phyloP scores from a whole-genome alignment of 2,888 invertebrate genomes.

The Philhelius pedissequus region DNA sequence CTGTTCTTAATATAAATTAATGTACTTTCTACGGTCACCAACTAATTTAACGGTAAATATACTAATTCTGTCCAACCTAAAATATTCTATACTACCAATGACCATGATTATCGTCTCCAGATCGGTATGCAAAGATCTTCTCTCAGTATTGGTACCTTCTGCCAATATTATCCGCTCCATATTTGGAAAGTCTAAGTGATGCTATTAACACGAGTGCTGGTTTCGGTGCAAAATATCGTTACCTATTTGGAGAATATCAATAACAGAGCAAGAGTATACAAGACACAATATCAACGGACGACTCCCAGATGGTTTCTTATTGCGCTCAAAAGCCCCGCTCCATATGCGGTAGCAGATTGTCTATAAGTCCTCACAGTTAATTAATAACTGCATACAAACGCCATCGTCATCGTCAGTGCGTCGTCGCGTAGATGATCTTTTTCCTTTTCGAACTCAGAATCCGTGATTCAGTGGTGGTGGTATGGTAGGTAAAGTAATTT shows the following conservation, averaged over 20 bases:
- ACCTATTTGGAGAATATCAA: conserved; percentile 1
- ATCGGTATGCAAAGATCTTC: conserved; percentile 34
- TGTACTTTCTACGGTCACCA: neutral
- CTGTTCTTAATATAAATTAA: neutral
- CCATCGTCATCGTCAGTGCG: conserved; percentile 9
- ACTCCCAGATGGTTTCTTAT: conserved; percentile 58
- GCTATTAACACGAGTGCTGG: conserved; percentile 58
- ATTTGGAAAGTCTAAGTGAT: conserved; percentile 47
- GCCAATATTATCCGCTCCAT: conserved; percentile 35
- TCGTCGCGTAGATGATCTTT: neutral
- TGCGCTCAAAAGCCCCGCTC: conserved; percentile 25
- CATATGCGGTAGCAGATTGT: conserved; percentile 60
- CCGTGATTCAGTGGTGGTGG: conserved; percentile 45
- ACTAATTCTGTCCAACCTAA: conserved; percentile 22
- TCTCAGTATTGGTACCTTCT: neutral
- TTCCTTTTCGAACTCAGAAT: neutral
- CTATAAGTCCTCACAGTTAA: conserved; percentile 57
- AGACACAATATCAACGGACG: conserved; percentile 45
- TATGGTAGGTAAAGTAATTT: conserved; percentile 40
- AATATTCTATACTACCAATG: conserved; percentile 1
- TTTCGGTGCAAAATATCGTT: conserved; percentile 10
- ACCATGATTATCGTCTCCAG: conserved; percentile 2
- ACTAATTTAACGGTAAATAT: conserved; percentile 26
- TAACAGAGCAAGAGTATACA: too few relatives aligned
- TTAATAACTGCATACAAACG: conserved; percentile 50